Base-by-base conservation (phyloP, 2,888 invertebrate species). In the Gastracanthus pulcherrimus region DNA sequence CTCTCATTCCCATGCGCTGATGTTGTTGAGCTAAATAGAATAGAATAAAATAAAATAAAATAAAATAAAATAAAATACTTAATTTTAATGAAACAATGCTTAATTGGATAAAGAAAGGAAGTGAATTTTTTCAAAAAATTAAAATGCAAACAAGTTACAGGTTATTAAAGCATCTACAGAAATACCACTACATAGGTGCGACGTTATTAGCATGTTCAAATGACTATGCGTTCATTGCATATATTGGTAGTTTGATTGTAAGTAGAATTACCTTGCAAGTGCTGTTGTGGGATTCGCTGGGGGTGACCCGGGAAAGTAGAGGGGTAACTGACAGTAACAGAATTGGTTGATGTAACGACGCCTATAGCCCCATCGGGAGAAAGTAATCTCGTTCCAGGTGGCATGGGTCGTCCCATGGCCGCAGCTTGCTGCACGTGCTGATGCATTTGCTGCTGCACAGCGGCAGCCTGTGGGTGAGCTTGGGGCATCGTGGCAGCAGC, bases 381-480 rank as follows among this genome's bases (percentile, higher is more conserved):
- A 85, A 93, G 89, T 62, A 94, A 88, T 84, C 92, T 92, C 0
- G 93, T 93, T 31, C 94, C 94, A 3, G 93, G 92, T 31, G 92
- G 92, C 92, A 94, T 93, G 86, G 94, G 93, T 81, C 93, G 93
- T 85, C 92, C 92, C 86, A 94, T 93, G 48, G 94, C 94, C 48
- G 94, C 94, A 72, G 94, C 94, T 89, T 95, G 94, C 88, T 95
- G 95, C 67, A 95, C 94, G 89, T 93, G 93, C 79, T 93, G 93
- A 84, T 93, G 91, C 93, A 93, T 93, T 85, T 94, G 93, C 83
- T 93, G 93, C 84, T 93, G 93, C 5, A 89, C 86, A 1, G 88
- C 88, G 13, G 85, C 86, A 16, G 89, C 89, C 74, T 89, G 89
- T 3, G 89, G 87, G 80, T 89, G 88, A 72, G 93, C 90, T 84